Evolutionary conservation across 2,797 vertebrate genomes (phyloP).

Genomic region (Coranthus polyacanthus): DNA sequence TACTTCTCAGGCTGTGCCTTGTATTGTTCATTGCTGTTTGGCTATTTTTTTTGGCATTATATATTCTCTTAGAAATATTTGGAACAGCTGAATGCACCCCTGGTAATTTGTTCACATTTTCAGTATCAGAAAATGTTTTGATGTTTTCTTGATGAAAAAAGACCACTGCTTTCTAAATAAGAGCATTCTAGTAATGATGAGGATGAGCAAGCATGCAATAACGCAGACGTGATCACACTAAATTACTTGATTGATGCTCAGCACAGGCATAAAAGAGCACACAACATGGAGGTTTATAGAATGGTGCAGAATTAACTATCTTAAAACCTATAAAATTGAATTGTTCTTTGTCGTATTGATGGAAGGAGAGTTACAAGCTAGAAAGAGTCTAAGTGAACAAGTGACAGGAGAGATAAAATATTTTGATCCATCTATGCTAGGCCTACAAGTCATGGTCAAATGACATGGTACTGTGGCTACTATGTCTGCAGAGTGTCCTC

Average conservation of each 20-base stretch:
- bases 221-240: conserved; percentile 13
- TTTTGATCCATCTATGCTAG: conserved; percentile 6
- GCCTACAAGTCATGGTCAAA: conserved; percentile 22
- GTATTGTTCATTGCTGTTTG: conserved; percentile 7
- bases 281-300: background rate
- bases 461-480: conserved; percentile 14
- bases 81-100: background rate
- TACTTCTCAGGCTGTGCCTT: conserved; percentile 13
- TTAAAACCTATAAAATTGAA: background rate
- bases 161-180: conserved; percentile 2
- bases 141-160: conserved; percentile 44
- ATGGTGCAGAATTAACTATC: background rate
- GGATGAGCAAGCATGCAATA: too few species aligned
- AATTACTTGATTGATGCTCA: conserved; percentile 17
- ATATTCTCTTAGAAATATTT: conserved; percentile 52
- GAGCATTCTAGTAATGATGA: too few species aligned
- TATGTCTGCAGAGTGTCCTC: conserved; percentile 10
- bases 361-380: too few species aligned
- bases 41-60: conserved; percentile 12
- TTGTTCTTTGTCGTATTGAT: background rate
- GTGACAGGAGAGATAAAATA: conserved; percentile 13
- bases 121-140: conserved; percentile 24
- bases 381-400: too few species aligned
- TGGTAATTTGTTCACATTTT: conserved; percentile 30
- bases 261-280: background rate